Evolutionary conservation across 2,797 vertebrate genomes (phyloP).

Genomic region (Scolopax rusticola): DNA sequence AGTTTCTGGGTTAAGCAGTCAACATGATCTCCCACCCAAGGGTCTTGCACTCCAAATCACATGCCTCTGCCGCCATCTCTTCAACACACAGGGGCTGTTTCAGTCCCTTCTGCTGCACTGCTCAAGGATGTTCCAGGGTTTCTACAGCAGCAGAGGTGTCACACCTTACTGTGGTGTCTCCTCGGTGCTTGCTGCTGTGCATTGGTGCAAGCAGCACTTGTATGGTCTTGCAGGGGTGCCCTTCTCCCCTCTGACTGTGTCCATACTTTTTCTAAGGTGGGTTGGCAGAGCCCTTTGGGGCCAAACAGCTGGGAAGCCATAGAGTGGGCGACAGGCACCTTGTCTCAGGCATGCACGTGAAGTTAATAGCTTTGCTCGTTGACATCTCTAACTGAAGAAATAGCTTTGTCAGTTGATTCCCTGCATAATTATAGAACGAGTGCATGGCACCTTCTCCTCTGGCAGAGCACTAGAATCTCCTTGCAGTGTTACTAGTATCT

Average conservation of each 20-base stretch:
- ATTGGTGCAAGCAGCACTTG: background rate
- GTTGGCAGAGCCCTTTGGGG: background rate
- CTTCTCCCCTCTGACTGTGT: background rate
- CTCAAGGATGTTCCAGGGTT: background rate
- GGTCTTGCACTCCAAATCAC: accelerated
- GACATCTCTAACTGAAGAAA: background rate
- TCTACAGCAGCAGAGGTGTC: background rate
- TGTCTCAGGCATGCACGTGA: background rate
- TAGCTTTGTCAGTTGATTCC: background rate
- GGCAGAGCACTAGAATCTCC: background rate
- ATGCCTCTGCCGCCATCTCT: background rate
- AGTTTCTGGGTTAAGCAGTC: background rate
- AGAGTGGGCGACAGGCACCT: background rate
- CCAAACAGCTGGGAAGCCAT: background rate
- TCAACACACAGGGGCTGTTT: background rate
- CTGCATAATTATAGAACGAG: background rate
- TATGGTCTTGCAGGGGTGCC: background rate
- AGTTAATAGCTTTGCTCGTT: background rate
- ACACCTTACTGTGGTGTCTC: accelerated
- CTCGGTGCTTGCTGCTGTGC: accelerated
- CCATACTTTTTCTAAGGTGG: background rate
- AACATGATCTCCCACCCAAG: background rate
- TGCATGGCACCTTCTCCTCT: background rate
- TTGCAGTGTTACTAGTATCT: conserved; percentile 33
- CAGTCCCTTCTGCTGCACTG: background rate